A percentile compares a stretch with the other conserved stretches of the same genome.
Evolutionary conservation across 2,113 vertebrate species (phyloP).

Genomic region (Hemiprocne comata): DNA sequence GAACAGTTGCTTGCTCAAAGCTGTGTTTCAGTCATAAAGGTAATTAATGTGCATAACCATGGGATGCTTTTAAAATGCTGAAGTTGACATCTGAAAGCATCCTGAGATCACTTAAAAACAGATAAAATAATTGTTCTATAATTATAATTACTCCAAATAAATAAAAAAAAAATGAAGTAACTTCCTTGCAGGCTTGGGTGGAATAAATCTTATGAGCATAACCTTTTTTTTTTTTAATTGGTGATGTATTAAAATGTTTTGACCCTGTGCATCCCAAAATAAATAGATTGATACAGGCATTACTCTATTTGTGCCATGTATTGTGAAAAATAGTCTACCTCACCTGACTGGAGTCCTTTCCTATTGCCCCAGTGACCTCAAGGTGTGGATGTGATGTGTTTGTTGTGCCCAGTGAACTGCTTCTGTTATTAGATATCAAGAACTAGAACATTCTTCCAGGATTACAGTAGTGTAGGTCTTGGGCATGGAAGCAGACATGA

Average conservation of each 20-base stretch:
- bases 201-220: neutral
- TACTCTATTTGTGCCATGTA: neutral
- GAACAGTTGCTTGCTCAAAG: neutral
- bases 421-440: neutral
- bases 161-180: neutral
- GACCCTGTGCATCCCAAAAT: neutral
- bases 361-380: rapidly evolving
- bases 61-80: neutral
- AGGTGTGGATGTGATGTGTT: neutral
- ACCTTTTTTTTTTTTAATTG: neutral
- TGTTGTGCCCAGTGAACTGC: neutral
- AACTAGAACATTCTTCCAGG: neutral
- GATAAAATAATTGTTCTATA: neutral
- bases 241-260: neutral
- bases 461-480: neutral
- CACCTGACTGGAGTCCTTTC: neutral
- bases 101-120: neutral
- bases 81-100: neutral
- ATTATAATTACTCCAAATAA: neutral
- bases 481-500: neutral
- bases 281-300: rapidly evolving
- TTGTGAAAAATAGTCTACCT: neutral
- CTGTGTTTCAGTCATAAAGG: neutral
- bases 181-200: neutral
- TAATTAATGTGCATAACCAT: neutral